Percentiles rank a stretch among this genome's conserved stretches.
phyloP scores from a whole-genome alignment of 2,888 invertebrate species.

The Lypha dubia region DNA sequence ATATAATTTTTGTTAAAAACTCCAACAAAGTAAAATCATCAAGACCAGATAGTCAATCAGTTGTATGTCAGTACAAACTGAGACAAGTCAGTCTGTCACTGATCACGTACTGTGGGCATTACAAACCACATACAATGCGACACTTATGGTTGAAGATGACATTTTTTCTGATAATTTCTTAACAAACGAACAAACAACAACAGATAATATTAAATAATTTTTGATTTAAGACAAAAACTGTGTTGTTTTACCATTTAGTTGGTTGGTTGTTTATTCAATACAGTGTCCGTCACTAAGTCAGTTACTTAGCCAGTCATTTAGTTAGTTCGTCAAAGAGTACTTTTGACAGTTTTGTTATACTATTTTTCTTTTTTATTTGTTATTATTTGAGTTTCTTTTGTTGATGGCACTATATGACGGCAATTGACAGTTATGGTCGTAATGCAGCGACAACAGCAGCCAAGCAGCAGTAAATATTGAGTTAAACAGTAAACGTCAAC shows the following conservation, averaged over 20 bases:
- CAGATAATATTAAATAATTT: slow-evolving; percentile 61
- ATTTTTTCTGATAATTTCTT: slow-evolving; percentile 57
- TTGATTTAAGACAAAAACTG: slow-evolving; percentile 49
- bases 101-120: slow-evolving; percentile 76
- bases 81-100: slow-evolving; percentile 61
- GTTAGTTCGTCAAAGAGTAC: slow-evolving; percentile 53
- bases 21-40: slow-evolving; percentile 55
- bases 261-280: slow-evolving; percentile 31
- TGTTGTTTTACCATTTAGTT: slow-evolving; percentile 13
- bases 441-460: slow-evolving; percentile 57
- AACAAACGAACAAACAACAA: slow-evolving; percentile 20
- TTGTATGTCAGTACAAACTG: slow-evolving; percentile 44
- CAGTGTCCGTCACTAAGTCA: slow-evolving; percentile 31
- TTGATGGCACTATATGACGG: slow-evolving; percentile 40
- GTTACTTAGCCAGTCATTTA: slow-evolving; percentile 46
- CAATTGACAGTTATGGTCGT: slow-evolving; percentile 67
- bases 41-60: slow-evolving; percentile 51
- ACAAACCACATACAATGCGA: slow-evolving; percentile 77
- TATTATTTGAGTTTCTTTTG: slow-evolving; percentile 5
- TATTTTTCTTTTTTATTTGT: slow-evolving; percentile 4
- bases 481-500: slow-evolving; percentile 75
- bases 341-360: slow-evolving; percentile 22
- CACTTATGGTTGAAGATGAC: slow-evolving; percentile 74
- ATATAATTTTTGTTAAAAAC: slow-evolving; percentile 78
- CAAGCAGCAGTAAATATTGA: slow-evolving; percentile 56